Conservation (phyloP, 2,888 invertebrate genomes). For the Ethmia dodecea region DNA sequence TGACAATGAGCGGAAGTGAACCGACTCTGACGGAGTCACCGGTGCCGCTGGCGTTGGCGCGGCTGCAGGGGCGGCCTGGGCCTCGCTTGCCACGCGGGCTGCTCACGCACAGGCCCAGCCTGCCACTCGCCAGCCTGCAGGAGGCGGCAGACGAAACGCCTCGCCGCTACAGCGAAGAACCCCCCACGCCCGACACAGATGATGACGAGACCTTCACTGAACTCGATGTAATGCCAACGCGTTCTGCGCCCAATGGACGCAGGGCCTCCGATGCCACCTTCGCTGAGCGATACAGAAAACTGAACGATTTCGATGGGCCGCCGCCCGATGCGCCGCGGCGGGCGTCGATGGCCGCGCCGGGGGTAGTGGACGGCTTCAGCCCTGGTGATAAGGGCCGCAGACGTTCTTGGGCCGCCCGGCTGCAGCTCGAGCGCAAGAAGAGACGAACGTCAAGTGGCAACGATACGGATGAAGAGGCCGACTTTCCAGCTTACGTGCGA, state of each 20-base stretch:
- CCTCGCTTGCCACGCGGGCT: conserved; percentile 45
- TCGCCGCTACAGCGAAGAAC: conserved; percentile 61
- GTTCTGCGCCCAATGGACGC: conserved; percentile 53
- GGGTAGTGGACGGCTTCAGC: conserved; percentile 46
- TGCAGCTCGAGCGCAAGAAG: conserved; percentile 73
- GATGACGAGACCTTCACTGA: conserved; percentile 62
- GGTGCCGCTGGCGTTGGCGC: conserved; percentile 65
- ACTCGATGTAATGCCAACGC: conserved; percentile 37
- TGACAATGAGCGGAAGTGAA: conserved; percentile 61
- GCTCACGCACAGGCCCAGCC: conserved; percentile 59
- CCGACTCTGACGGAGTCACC: conserved; percentile 69
- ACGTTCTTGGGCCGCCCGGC: conserved; percentile 79
- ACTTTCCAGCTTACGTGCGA: conserved; percentile 66
- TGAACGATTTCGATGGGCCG: conserved; percentile 62
- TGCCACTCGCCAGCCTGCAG: conserved; percentile 66
- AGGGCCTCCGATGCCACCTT: conserved; percentile 68
- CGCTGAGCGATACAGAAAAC: conserved; percentile 63
- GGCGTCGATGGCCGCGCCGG: conserved; percentile 62
- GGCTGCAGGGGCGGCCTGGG: conserved; percentile 51
- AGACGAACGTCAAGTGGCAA: conserved; percentile 74
- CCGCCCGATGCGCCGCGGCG: conserved; percentile 62
- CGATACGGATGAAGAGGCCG: conserved; percentile 63
- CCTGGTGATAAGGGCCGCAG: conserved; percentile 75
- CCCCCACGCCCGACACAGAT: conserved; percentile 50
- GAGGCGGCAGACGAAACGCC: conserved; percentile 63